Conservation (phyloP, 64 coral and sea anemone species). For the Pachyseris speciosa region DNA sequence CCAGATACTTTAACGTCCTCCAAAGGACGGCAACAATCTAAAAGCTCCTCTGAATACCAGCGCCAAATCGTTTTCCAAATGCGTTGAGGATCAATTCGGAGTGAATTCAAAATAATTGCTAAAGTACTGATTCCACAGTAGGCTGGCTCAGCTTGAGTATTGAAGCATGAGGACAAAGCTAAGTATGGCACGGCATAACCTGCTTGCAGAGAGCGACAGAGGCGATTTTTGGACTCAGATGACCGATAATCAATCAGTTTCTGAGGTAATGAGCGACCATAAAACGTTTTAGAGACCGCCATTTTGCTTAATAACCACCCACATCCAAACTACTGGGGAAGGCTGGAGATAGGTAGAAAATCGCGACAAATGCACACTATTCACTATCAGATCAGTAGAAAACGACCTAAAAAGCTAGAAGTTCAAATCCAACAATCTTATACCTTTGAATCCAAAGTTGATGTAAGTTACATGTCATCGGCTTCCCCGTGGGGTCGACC, state of each 20-base stretch:
- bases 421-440: too few species aligned
- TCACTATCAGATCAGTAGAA: too few species aligned
- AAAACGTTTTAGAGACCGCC: conserved; percentile 48
- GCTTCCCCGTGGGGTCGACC: too few species aligned
- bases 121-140: conserved; percentile 87
- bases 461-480: too few species aligned
- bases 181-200: conserved; percentile 73
- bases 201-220: conserved; percentile 56
- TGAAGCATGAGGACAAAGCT: conserved; percentile 81
- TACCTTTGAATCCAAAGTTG: too few species aligned
- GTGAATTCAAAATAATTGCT: conserved; percentile 81
- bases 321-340: too few species aligned
- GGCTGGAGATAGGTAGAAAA: too few species aligned
- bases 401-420: too few species aligned
- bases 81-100: conserved; percentile 79
- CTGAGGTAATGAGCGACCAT: conserved; percentile 58
- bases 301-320: neutral
- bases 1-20: conserved; percentile 73
- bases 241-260: conserved; percentile 79
- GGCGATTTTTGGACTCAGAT: conserved; percentile 77
- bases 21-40: conserved; percentile 83
- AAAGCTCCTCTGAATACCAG: conserved; percentile 87
- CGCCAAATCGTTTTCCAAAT: conserved; percentile 89
- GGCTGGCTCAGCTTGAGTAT: conserved; percentile 83
- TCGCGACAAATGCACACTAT: too few species aligned